These are phyloP conservation scores for Thera britannica DNA, from an alignment of 2,888 invertebrate species.

Conservation along the genomic window DNA sequence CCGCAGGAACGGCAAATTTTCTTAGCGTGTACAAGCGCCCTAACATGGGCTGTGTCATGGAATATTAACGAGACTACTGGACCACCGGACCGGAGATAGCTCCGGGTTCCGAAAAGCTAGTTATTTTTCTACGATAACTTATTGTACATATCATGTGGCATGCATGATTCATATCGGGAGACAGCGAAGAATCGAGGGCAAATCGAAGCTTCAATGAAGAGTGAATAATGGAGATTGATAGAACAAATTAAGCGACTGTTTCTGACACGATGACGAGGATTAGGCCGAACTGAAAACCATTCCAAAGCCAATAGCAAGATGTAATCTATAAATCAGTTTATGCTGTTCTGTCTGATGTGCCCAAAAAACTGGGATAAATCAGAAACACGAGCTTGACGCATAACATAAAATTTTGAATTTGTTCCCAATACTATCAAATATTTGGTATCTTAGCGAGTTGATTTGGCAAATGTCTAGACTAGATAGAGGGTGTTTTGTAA, in stretches of 20 bases:
- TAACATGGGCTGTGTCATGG: not conserved
- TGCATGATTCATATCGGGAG: not conserved
- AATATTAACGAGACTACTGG: not conserved
- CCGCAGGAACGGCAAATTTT: too few species aligned
- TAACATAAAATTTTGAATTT: not conserved
- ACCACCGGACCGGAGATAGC: not conserved
- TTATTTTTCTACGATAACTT: not conserved
- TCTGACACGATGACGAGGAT: not conserved
- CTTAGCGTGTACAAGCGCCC: too few species aligned
- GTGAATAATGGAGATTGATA: slow-evolving; percentile 6
- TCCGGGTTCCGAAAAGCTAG: not conserved
- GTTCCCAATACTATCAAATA: not conserved
- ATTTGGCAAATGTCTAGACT: not conserved
- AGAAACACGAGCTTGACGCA: not conserved
- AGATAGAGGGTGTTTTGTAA: not conserved
- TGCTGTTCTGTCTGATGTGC: not conserved
- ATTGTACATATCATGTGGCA: not conserved
- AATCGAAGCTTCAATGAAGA: slow-evolving; percentile 2
- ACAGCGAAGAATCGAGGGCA: not conserved
- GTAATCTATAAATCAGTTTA: not conserved
- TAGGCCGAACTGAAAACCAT: not conserved
- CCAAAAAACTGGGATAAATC: not conserved
- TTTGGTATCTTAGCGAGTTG: not conserved
- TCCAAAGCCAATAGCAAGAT: not conserved
- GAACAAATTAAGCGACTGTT: slow-evolving; percentile 5